Evolutionary conservation across 2,888 invertebrate species (phyloP), one percentile per base, ranked within the genome.

Genomic region (Eulithis prunata): DNA sequence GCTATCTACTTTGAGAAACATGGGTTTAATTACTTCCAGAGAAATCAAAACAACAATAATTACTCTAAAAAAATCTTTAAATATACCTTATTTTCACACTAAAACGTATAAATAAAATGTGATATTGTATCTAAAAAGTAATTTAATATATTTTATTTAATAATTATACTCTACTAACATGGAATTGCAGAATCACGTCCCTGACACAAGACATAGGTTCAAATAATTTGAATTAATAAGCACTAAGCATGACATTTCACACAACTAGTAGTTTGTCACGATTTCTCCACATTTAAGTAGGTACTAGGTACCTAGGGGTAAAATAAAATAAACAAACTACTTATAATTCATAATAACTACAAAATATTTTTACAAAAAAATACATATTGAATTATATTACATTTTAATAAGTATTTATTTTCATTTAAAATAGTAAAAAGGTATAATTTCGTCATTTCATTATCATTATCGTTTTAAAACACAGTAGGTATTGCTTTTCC

Each of bases 141-240:
- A 56, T 36, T 57, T 62, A 57, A 46, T 54, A 68, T 66, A 55
- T 57, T 65, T 58, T 60, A 65, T 68, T 53, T 65, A 61, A 58
- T 60, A 61, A 58, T 57, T 62, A 58, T 13, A 61, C 58, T 59
- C 43, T 51, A 43, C 58, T 59, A 58, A 68, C 62, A 62, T 64
- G 5, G 49, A 56, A 66, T 70, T 73, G 69, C 69, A 57, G 63
- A 67, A 70, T 51, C 1, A 7, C 28, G 68, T 62, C 70, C 73
- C 65, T 73, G 73, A 71, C 73, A 69, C 51, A 65, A 64, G 64
- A 59, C 64, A 56, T 69, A 69, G 58, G 71, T 66, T 69, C 60
- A 60, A 63, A 64, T 71, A 56, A 58, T 62, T 64, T 69, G 66
- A 69, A 71, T 66, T 69, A 68, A 56, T 66, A 57, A 54, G 7